Conservation (phyloP, 2,888 invertebrate species). For the Hirtodrosophila trivittata region DNA sequence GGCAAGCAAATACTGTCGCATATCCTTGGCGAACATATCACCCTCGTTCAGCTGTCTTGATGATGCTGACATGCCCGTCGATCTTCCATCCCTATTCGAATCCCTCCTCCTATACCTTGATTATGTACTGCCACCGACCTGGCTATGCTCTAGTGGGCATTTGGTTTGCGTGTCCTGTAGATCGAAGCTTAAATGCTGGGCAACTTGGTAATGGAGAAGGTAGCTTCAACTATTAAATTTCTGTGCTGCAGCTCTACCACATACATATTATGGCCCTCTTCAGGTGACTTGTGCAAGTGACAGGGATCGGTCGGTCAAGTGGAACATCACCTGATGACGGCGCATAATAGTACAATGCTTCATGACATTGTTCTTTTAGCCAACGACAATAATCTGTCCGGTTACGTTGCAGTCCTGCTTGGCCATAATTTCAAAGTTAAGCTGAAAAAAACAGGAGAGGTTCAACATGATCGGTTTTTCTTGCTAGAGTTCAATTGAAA, state of each 20-base stretch:
- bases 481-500: constrained; percentile 99
- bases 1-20: constrained; percentile 72
- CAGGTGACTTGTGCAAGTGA: constrained; percentile 99
- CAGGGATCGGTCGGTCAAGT: constrained; percentile 98
- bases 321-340: constrained; percentile 98
- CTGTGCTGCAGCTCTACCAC: constrained; percentile 99
- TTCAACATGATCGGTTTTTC: constrained; percentile 97
- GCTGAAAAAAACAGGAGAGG: constrained; percentile 98
- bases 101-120: constrained; percentile 99
- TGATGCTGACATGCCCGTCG: constrained; percentile 88
- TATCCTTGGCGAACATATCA: constrained; percentile 82
- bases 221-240: constrained; percentile 98
- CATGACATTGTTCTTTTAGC: constrained; percentile 99
- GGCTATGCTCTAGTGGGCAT: constrained; percentile 99
- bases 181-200: constrained; percentile 98
- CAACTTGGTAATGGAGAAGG: constrained; percentile 99
- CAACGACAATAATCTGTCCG: constrained; percentile 99
- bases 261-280: constrained; percentile 99
- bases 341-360: constrained; percentile 98
- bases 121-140: constrained; percentile 98
- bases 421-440: constrained; percentile 99
- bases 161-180: constrained; percentile 98
- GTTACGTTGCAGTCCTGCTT: constrained; percentile 99
- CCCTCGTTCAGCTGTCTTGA: constrained; percentile 84
- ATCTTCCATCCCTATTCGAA: constrained; percentile 95